Evolutionary conservation across 2,113 vertebrate genomes (phyloP).

Genomic region (Marmota monax): DNA sequence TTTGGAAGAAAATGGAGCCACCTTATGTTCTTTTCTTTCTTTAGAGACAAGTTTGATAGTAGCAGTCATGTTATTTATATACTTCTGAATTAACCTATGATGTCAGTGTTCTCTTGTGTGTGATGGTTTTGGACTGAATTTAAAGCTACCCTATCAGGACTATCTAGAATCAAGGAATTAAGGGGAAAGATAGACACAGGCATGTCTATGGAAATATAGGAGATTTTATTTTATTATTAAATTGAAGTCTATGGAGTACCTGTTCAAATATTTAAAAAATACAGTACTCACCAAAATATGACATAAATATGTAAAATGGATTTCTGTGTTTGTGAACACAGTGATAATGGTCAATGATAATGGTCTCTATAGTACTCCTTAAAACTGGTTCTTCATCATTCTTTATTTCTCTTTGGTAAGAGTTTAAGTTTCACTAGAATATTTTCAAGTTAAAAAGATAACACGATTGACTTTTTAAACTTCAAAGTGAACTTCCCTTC

Average conservation of each 20-base stretch:
- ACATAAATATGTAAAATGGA: conserved; percentile 20
- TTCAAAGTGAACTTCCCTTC: conserved; percentile 56
- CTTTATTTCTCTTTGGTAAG: background rate
- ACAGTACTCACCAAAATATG: background rate
- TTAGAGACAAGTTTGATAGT: background rate
- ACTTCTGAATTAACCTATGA: background rate
- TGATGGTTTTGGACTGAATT: background rate
- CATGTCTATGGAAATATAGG: background rate
- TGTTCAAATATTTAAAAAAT: conserved; percentile 34
- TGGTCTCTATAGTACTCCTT: background rate
- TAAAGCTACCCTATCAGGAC: background rate
- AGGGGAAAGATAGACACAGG: background rate
- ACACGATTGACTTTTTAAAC: conserved; percentile 70
- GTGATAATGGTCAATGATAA: background rate
- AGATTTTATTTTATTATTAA: background rate
- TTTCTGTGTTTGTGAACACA: background rate
- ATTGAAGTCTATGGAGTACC: background rate
- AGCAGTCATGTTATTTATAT: background rate
- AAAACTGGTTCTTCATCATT: background rate
- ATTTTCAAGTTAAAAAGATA: conserved; percentile 65
- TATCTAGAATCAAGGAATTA: background rate
- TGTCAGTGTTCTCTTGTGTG: background rate
- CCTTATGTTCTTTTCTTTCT: background rate
- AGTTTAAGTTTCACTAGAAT: conserved; percentile 43
- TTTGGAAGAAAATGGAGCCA: background rate